These are phyloP conservation scores for Drosophila funebris DNA, from an alignment of 1,140 invertebrate genomes.

Conservation along the genomic window DNA sequence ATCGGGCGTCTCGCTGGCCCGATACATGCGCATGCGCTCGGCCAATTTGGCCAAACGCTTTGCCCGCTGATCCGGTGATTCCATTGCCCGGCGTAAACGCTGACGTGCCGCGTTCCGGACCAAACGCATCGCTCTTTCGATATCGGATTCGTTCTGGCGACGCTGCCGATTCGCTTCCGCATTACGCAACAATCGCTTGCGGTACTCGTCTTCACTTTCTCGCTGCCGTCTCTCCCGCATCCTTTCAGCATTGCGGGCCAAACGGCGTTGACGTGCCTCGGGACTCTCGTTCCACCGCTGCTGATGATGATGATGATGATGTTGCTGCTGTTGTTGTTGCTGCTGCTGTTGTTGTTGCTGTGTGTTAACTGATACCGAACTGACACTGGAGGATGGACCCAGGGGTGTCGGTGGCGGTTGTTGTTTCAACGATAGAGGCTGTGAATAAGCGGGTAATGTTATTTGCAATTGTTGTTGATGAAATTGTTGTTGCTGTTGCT, in stretches of 20 bases:
- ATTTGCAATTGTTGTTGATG: constrained; percentile 66
- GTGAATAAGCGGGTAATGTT: constrained; percentile 59
- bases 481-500: constrained; percentile 63
- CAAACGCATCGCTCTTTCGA: constrained; percentile 79
- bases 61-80: constrained; percentile 84
- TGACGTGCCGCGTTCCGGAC: constrained; percentile 82
- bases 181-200: constrained; percentile 75
- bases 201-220: constrained; percentile 81
- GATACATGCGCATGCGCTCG: constrained; percentile 80
- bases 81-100: constrained; percentile 81
- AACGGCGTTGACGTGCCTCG: constrained; percentile 76
- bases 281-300: constrained; percentile 83
- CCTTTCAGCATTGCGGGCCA: constrained; percentile 83
- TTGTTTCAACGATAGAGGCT: constrained; percentile 64
- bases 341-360: constrained; percentile 29
- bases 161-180: constrained; percentile 81
- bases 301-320: constrained; percentile 56
- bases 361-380: constrained; percentile 50
- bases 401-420: constrained; percentile 65
- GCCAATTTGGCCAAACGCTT: constrained; percentile 84
- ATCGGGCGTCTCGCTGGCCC: constrained; percentile 84
- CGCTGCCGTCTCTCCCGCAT: constrained; percentile 82
- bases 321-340: constrained; percentile 12
- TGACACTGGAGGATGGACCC: constrained; percentile 59
- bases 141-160: constrained; percentile 79